phyloP scores from a whole-genome alignment of 2,113 vertebrate species.

The Calonectris borealis region DNA sequence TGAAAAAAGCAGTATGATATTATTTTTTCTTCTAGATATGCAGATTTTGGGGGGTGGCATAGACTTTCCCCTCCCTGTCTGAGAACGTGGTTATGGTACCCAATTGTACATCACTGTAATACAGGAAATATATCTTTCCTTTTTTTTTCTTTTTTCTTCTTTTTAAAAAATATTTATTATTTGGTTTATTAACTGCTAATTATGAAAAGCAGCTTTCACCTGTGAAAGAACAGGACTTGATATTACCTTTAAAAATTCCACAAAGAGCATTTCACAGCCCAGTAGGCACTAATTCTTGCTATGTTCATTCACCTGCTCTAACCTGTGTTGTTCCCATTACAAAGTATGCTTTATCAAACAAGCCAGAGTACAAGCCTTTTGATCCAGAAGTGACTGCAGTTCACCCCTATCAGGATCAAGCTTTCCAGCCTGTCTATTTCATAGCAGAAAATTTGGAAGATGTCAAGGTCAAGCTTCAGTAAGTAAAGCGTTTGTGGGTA shows the following conservation, averaged over 20 bases:
- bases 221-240: background rate
- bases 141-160: background rate
- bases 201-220: background rate
- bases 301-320: background rate
- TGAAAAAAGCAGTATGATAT: background rate
- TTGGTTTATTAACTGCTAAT: background rate
- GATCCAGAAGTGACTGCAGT: conserved; percentile 77
- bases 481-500: background rate
- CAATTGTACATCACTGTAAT: background rate
- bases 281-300: background rate
- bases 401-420: conserved; percentile 81
- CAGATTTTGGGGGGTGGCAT: background rate
- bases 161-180: background rate
- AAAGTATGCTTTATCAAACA: conserved; percentile 81
- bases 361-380: conserved; percentile 81
- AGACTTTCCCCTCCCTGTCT: background rate
- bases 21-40: background rate
- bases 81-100: background rate
- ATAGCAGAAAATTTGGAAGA: conserved; percentile 86
- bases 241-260: background rate
- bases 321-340: background rate
- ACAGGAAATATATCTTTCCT: rapidly evolving
- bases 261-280: background rate
- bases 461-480: conserved; percentile 81
- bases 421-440: conserved; percentile 85